Conservation (phyloP, 2,888 invertebrate species). For the Tiliacea aurago region DNA sequence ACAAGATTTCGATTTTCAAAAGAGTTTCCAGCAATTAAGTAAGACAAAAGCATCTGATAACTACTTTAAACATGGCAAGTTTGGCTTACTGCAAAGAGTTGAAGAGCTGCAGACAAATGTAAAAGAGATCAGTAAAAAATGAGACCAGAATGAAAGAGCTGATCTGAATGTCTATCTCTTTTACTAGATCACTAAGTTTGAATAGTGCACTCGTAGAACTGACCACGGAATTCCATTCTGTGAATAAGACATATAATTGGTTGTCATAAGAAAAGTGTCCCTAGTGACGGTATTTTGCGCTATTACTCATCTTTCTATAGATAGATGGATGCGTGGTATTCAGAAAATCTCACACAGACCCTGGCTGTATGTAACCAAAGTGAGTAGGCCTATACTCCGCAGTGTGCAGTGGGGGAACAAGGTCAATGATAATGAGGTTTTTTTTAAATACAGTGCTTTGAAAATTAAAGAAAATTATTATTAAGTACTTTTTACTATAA, state of each 20-base stretch:
- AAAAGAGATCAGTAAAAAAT: constrained; percentile 71
- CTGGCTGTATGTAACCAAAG: too few species aligned
- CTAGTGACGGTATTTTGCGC: too few species aligned
- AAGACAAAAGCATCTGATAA: background rate
- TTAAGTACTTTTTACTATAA: background rate
- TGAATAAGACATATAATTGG: constrained; percentile 25
- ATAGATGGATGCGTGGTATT: background rate
- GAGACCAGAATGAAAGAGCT: constrained; percentile 73
- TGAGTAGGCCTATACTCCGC: too few species aligned
- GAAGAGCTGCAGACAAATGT: constrained; percentile 71
- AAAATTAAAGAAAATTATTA: background rate
- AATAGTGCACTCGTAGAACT: constrained; percentile 68
- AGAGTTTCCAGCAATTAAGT: background rate
- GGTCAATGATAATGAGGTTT: too few species aligned
- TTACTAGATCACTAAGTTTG: constrained; percentile 67
- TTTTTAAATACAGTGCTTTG: background rate
- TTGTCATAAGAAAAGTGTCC: background rate
- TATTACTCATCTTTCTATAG: background rate
- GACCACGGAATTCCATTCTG: constrained; percentile 72
- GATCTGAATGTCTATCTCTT: constrained; percentile 67
- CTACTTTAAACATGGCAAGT: background rate
- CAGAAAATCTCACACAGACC: background rate
- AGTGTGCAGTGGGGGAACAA: background rate
- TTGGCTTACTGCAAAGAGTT: constrained; percentile 70
- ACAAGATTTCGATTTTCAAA: background rate